Conservation (phyloP, 2,797 vertebrate species). For the Xiphophorus birchmanni region DNA sequence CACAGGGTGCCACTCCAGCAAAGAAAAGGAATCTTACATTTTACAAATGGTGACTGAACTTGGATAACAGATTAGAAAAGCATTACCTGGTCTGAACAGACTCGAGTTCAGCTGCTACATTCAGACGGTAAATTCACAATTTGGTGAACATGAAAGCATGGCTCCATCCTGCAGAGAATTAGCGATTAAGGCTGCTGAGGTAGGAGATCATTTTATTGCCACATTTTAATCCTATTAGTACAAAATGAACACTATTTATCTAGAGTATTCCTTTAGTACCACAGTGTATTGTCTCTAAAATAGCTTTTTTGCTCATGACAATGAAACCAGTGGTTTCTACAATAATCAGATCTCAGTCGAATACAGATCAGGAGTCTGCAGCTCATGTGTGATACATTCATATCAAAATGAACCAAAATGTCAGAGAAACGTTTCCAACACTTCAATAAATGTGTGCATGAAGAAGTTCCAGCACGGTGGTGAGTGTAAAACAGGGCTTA, state of each 20-base stretch:
- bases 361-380: neutral
- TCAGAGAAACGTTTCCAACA: neutral
- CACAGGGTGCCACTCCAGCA: neutral
- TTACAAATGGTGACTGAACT: neutral
- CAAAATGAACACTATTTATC: neutral
- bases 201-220: neutral
- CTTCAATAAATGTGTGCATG: neutral
- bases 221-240: neutral
- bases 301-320: neutral
- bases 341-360: neutral
- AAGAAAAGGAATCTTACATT: neutral
- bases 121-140: neutral
- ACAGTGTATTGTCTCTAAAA: neutral
- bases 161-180: neutral
- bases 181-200: neutral
- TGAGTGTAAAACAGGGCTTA: too few relatives aligned
- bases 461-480: neutral
- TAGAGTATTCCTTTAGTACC: neutral
- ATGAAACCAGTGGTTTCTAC: neutral
- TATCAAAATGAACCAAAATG: neutral
- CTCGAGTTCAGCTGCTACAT: neutral
- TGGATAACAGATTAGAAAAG: neutral
- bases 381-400: neutral
- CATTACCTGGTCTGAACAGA: neutral
- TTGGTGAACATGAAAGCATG: neutral